These are phyloP conservation scores for Myotis planiceps DNA, from an alignment of 2,797 vertebrate species.

Conservation along the genomic window DNA sequence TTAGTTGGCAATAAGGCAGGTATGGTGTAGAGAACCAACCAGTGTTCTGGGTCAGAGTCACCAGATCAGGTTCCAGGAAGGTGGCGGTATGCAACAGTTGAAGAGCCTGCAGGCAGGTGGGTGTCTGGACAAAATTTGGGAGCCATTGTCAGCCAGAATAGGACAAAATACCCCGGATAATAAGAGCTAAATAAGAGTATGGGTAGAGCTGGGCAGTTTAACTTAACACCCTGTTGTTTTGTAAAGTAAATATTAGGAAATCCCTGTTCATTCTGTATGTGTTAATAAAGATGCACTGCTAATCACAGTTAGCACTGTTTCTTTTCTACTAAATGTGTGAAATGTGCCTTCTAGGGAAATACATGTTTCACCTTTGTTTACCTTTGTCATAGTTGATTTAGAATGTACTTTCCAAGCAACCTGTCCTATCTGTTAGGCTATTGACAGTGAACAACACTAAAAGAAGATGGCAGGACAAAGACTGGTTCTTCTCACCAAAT, in stretches of 20 bases:
- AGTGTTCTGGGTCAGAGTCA: not conserved
- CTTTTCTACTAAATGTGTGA: constrained; percentile 33
- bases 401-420: constrained; percentile 11
- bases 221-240: not conserved
- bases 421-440: not conserved
- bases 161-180: not conserved
- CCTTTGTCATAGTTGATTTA: not conserved
- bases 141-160: not conserved
- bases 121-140: not conserved
- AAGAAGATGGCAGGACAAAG: not conserved
- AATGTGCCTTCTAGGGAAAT: constrained; percentile 40
- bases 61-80: not conserved
- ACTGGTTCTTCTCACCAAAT: not conserved
- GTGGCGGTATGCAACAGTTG: not conserved
- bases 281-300: constrained; percentile 46
- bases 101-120: not conserved
- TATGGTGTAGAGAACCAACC: not conserved
- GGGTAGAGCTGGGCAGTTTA: not conserved
- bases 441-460: not conserved
- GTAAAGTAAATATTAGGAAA: constrained; percentile 35
- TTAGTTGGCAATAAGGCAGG: not conserved
- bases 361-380: not conserved
- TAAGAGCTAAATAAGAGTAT: not conserved
- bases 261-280: not conserved
- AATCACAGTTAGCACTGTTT: not conserved